Evolutionary conservation across 1,140 invertebrate species (phyloP).

Genomic region (Aphelenchoides avenae): DNA sequence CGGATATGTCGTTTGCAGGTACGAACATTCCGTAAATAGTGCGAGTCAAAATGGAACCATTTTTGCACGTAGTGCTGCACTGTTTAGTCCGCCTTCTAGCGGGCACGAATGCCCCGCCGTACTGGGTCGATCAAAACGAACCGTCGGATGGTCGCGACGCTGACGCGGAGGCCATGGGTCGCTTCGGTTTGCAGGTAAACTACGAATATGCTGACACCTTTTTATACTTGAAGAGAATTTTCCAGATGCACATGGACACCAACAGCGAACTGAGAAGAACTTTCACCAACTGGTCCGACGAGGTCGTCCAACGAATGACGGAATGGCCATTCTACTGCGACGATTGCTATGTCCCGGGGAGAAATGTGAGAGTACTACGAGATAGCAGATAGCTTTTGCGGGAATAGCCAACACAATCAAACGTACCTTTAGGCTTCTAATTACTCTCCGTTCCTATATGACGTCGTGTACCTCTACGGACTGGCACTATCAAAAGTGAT

Average conservation of each 20-base stretch:
- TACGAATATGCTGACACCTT: too few relatives aligned
- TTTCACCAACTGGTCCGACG: slow-evolving; percentile 10
- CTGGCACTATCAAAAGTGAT: slow-evolving; percentile 23
- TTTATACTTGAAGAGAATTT: slow-evolving; percentile 3
- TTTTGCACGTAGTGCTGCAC: too few relatives aligned
- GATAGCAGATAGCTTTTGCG: background rate
- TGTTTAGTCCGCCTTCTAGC: too few relatives aligned
- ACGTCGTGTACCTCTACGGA: slow-evolving; percentile 29
- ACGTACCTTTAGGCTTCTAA: slow-evolving; percentile 31
- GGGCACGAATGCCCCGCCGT: too few relatives aligned
- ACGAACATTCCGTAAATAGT: slow-evolving; percentile 1
- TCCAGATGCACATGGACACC: slow-evolving; percentile 13
- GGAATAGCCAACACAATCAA: slow-evolving; percentile 6
- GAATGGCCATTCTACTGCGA: slow-evolving; percentile 40
- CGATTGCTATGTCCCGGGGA: slow-evolving; percentile 15
- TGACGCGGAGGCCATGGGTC: slow-evolving; percentile 31
- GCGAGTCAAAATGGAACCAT: too few relatives aligned
- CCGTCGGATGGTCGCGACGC: slow-evolving; percentile 16
- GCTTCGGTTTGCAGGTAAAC: slow-evolving; percentile 26
- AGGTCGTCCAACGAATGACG: slow-evolving; percentile 22
- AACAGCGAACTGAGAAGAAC: slow-evolving; percentile 5
- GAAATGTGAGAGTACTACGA: slow-evolving; percentile 4
- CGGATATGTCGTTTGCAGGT: slow-evolving; percentile 22
- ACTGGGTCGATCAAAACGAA: background rate
- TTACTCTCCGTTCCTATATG: slow-evolving; percentile 37